Conservation (phyloP, 2,888 invertebrate genomes). For the Himalopsyche japonica region DNA sequence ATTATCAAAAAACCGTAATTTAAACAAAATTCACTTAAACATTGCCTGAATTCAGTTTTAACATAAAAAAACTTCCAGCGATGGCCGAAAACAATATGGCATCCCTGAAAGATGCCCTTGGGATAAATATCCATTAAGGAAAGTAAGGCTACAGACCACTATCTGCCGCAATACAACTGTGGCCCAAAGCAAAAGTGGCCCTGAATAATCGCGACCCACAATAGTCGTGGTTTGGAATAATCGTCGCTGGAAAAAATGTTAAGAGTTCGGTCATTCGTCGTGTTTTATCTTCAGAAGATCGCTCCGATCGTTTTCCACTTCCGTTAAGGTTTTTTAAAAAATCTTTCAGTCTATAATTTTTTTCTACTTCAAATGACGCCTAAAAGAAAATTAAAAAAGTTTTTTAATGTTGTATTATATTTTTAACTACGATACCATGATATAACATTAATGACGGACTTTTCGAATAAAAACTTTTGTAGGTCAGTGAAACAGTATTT, state of each 20-base stretch:
- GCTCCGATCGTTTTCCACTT: not conserved
- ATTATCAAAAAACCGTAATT: too few relatives aligned
- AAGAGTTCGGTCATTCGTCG: not conserved
- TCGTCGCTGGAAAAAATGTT: not conserved
- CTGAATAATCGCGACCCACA: not conserved
- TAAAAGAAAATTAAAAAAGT: not conserved
- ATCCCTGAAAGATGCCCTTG: not conserved
- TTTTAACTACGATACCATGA: not conserved
- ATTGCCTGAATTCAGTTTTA: too few relatives aligned
- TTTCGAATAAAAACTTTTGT: too few relatives aligned
- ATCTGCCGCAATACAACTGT: not conserved
- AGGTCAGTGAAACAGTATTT: too few relatives aligned
- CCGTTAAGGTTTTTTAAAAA: not conserved
- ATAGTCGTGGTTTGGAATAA: not conserved
- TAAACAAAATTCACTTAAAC: too few relatives aligned
- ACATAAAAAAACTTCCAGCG: too few relatives aligned
- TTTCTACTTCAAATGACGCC: not conserved
- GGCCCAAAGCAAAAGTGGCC: not conserved
- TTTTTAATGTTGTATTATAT: not conserved
- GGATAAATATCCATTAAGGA: slow-evolving; percentile 27
- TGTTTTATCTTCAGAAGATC: not conserved
- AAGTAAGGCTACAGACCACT: slow-evolving; percentile 17
- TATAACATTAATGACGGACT: too few relatives aligned
- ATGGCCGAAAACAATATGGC: not conserved
- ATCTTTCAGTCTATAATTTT: not conserved